Percentiles rank a stretch among this genome's conserved stretches.
Conservation (phyloP, 2,113 vertebrate species). For the Chiloscyllium plagiosum region DNA sequence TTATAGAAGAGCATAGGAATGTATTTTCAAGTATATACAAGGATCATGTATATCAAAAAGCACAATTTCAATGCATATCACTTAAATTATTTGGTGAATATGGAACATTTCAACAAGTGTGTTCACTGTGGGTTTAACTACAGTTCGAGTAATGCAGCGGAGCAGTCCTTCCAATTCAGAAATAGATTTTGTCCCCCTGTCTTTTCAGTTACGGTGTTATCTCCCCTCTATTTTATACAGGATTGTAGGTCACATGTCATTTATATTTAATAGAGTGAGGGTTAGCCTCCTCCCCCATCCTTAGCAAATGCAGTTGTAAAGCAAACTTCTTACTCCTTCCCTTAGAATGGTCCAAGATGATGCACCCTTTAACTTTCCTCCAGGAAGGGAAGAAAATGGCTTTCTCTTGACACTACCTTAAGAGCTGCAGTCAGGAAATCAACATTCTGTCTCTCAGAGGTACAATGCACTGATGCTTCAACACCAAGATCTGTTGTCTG, state of each 20-base stretch:
- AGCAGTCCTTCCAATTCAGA: neutral
- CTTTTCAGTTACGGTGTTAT: neutral
- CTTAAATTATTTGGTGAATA: neutral
- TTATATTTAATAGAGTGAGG: neutral
- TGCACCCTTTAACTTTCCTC: neutral
- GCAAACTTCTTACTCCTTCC: neutral
- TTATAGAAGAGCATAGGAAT: neutral
- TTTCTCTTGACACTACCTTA: neutral
- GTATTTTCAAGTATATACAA: neutral
- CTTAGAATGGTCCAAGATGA: neutral
- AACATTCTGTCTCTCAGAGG: neutral
- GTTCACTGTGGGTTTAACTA: neutral
- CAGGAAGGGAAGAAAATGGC: neutral
- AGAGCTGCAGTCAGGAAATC: neutral
- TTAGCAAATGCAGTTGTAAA: neutral
- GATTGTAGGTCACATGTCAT: neutral
- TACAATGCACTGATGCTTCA: neutral
- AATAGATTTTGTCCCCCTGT: neutral
- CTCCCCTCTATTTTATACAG: neutral
- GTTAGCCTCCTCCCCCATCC: neutral
- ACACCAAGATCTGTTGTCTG: constrained; percentile 3
- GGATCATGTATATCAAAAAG: no score
- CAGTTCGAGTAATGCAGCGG: neutral
- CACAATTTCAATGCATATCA: neutral
- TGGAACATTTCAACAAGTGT: neutral